phyloP scores from a whole-genome alignment of 1,140 invertebrate species.

The Drosophila nigrodunni region DNA sequence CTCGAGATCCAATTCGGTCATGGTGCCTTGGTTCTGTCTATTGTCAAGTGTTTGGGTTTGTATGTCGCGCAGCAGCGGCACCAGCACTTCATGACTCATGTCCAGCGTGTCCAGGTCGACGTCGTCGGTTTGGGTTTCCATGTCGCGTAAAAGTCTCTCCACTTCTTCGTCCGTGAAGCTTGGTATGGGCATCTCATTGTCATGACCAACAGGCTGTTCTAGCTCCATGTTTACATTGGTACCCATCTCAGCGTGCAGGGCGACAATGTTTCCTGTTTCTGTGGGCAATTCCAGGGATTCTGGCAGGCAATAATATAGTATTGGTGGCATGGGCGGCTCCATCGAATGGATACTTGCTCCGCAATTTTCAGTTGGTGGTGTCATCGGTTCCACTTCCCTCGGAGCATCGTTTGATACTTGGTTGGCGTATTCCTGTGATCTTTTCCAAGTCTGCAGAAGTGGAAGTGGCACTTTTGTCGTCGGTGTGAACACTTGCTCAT shows the following conservation, averaged over 20 bases:
- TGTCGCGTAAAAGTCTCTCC: constrained; percentile 51
- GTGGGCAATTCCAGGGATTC: constrained; percentile 24
- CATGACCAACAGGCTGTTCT: background rate
- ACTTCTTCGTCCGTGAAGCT: constrained; percentile 45
- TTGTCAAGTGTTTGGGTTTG: constrained; percentile 63
- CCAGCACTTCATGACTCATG: constrained; percentile 59
- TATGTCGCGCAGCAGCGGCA: constrained; percentile 57
- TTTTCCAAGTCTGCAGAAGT: constrained; percentile 33
- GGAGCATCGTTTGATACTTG: background rate
- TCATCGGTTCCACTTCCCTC: background rate
- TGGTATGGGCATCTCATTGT: constrained; percentile 23
- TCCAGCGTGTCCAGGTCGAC: constrained; percentile 47
- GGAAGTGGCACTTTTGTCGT: constrained; percentile 48
- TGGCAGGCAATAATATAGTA: constrained; percentile 36
- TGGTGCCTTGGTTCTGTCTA: constrained; percentile 53
- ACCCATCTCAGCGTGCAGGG: background rate
- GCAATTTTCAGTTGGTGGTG: background rate
- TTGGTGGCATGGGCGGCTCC: constrained; percentile 3
- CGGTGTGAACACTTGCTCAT: background rate
- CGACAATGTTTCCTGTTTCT: background rate
- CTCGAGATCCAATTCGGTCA: constrained; percentile 53
- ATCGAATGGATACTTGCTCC: background rate
- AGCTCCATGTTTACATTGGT: constrained; percentile 7
- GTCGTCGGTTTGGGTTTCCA: constrained; percentile 66
- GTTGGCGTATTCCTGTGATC: constrained; percentile 24